phyloP scores from a whole-genome alignment of 2,113 vertebrate genomes.

The Thamnophis sirtalis region DNA sequence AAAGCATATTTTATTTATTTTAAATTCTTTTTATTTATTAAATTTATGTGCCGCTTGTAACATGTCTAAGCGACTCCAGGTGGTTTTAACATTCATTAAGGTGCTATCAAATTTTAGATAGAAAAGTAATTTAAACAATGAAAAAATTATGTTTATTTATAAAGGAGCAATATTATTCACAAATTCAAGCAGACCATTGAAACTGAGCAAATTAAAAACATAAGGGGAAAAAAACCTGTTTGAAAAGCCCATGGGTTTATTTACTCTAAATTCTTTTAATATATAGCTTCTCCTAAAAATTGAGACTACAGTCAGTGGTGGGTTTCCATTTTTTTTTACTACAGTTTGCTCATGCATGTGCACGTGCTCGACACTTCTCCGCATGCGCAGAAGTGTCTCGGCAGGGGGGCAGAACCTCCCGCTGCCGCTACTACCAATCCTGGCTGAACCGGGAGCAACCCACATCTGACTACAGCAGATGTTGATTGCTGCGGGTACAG shows the following conservation, averaged over 20 bases:
- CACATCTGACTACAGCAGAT: no score
- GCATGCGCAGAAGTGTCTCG: no score
- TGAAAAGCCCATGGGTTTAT: no score
- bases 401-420: no score
- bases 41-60: background rate
- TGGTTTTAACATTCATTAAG: background rate
- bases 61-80: background rate
- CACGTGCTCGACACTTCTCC: no score
- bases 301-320: background rate
- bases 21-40: background rate
- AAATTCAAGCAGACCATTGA: background rate
- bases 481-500: no score
- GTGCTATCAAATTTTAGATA: background rate
- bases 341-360: no score
- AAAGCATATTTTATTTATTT: background rate
- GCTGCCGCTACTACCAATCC: no score
- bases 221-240: background rate
- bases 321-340: no score
- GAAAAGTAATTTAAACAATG: background rate
- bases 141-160: background rate
- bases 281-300: background rate
- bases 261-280: background rate
- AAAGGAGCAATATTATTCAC: background rate
- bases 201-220: background rate
- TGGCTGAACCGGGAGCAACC: no score